A percentile compares a stretch with the other conserved stretches of the same genome.
Evolutionary conservation across 2,797 vertebrate species (phyloP).

Genomic region (Coregonus sp.): DNA sequence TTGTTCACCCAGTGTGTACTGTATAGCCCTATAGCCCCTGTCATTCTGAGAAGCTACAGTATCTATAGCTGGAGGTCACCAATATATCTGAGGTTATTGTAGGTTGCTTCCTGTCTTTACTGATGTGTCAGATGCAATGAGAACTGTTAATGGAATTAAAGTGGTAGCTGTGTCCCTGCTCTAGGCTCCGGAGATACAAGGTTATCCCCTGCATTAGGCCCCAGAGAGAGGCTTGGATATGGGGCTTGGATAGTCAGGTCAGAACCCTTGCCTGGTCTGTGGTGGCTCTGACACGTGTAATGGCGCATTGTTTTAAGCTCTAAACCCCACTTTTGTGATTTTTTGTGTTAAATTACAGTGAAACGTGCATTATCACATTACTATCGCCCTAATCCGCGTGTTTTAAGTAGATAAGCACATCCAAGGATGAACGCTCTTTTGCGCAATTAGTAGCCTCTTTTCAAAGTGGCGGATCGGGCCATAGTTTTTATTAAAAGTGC

Average conservation of each 20-base stretch:
- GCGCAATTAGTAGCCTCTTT: slow-evolving; percentile 76
- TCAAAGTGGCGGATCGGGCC: slow-evolving; percentile 72
- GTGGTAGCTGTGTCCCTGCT: neutral
- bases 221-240: neutral
- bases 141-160: neutral
- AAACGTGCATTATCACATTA: slow-evolving; percentile 78
- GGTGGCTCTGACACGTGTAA: slow-evolving; percentile 51
- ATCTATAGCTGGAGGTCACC: neutral
- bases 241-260: neutral
- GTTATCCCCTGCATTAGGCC: neutral
- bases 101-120: neutral
- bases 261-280: slow-evolving; percentile 11
- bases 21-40: neutral
- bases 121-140: neutral
- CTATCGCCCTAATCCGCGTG: slow-evolving; percentile 73
- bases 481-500: slow-evolving; percentile 76
- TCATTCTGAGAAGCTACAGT: neutral
- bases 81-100: neutral
- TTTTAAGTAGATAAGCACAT: slow-evolving; percentile 77
- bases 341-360: slow-evolving; percentile 73
- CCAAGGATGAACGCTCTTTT: slow-evolving; percentile 77
- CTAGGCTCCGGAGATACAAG: neutral
- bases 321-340: slow-evolving; percentile 65
- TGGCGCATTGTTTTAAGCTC: slow-evolving; percentile 66
- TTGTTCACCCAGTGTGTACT: neutral